phyloP scores from a whole-genome alignment of 2,113 vertebrate species.

The Oncorhynchus keta region DNA sequence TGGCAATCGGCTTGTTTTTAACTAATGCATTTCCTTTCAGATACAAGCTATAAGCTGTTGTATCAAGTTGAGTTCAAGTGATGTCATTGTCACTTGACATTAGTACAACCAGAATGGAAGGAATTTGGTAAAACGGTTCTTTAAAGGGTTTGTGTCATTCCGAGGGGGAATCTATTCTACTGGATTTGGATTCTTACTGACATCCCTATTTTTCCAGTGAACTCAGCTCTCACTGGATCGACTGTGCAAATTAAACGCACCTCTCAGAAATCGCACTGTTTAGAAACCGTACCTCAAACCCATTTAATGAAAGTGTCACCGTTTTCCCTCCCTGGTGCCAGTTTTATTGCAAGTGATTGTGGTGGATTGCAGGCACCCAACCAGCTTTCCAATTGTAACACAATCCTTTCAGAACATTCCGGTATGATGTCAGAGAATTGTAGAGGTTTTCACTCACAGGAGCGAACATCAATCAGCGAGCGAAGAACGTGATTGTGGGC shows the following conservation, averaged over 20 bases:
- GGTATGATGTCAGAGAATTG: conserved; percentile 15
- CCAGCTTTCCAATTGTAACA: not conserved
- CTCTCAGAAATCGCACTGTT: conserved; percentile 42
- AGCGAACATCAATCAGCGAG: conserved; percentile 12
- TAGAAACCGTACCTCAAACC: conserved; percentile 37
- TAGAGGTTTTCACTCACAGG: conserved; percentile 10
- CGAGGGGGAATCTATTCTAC: not conserved
- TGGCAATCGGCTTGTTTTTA: too few relatives aligned
- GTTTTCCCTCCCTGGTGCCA: conserved; percentile 31
- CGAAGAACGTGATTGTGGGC: conserved; percentile 10
- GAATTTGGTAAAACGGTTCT: not conserved
- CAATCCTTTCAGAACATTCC: conserved; percentile 6
- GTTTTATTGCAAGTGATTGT: conserved; percentile 58
- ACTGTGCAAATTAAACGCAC: conserved; percentile 24
- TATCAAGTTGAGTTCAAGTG: too few relatives aligned
- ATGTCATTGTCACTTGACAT: too few relatives aligned
- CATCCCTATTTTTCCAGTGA: too few relatives aligned
- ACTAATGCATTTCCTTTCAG: too few relatives aligned
- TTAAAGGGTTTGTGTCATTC: not conserved
- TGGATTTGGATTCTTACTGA: not conserved
- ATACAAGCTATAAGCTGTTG: too few relatives aligned
- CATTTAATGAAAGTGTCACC: conserved; percentile 23
- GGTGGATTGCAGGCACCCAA: conserved; percentile 20
- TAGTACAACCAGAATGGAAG: not conserved
- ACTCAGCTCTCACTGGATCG: conserved; percentile 26